Conservation (phyloP, 2,888 invertebrate species). For the Nomada fucata region DNA sequence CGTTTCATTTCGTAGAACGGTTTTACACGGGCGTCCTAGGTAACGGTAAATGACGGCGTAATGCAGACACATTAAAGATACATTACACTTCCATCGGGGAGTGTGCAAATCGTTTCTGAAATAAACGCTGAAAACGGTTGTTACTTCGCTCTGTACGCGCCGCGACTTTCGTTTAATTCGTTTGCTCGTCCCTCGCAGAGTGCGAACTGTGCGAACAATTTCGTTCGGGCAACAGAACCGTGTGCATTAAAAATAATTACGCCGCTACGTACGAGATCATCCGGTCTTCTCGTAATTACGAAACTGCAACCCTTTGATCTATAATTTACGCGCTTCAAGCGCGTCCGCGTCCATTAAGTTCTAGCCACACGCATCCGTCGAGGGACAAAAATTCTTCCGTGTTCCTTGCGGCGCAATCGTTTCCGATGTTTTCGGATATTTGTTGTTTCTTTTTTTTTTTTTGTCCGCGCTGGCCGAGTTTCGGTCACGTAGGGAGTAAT, state of each 20-base stretch:
- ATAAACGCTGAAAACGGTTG: constrained; percentile 46
- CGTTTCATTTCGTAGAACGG: constrained; percentile 53
- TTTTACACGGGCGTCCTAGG: constrained; percentile 49
- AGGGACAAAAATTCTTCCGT: background rate
- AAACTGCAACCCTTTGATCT: constrained; percentile 32
- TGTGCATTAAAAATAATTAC: constrained; percentile 50
- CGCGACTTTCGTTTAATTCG: constrained; percentile 49
- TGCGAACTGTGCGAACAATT: constrained; percentile 39
- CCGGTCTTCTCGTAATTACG: constrained; percentile 29
- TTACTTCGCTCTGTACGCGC: background rate
- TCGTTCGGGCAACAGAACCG: constrained; percentile 23
- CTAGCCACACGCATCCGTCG: constrained; percentile 5
- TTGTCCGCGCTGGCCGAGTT: rapidly evolving
- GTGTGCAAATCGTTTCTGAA: constrained; percentile 40
- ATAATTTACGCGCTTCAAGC: constrained; percentile 27
- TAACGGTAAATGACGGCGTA: constrained; percentile 54
- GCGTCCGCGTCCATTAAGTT: constrained; percentile 18
- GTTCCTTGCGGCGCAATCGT: background rate
- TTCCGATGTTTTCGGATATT: background rate
- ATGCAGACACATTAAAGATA: constrained; percentile 60
- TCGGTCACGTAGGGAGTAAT: background rate
- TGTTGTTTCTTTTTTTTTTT: too few species aligned
- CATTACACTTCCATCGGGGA: constrained; percentile 43
- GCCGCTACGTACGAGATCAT: constrained; percentile 44
- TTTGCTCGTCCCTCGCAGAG: constrained; percentile 2